Evolutionary conservation across 2,888 invertebrate species (phyloP).

Genomic region (Leptinotarsa peninsularis): DNA sequence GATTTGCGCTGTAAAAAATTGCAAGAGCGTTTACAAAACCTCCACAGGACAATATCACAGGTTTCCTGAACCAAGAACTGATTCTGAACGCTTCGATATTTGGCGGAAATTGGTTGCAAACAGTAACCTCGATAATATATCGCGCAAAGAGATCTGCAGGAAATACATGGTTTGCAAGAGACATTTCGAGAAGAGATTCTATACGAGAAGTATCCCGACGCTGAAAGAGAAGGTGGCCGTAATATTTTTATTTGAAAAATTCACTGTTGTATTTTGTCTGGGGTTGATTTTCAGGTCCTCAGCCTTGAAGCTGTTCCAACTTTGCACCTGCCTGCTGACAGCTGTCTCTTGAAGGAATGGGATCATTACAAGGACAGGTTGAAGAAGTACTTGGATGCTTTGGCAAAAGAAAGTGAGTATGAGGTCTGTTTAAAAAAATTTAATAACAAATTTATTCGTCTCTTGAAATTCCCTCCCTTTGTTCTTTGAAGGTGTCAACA

Average conservation of each 20-base stretch:
- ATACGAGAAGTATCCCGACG: background rate
- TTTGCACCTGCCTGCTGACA: background rate
- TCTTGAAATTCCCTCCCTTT: no score
- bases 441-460: no score
- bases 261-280: background rate
- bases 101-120: conserved; percentile 20
- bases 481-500: no score
- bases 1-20: conserved; percentile 18
- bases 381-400: background rate
- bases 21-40: background rate
- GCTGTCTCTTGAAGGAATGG: conserved; percentile 14
- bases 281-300: conserved; percentile 13
- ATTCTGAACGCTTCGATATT: conserved; percentile 8
- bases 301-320: conserved; percentile 15
- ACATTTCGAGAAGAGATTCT: conserved; percentile 23
- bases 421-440: no score
- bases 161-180: conserved; percentile 24
- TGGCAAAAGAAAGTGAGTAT: conserved; percentile 1
- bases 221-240: background rate
- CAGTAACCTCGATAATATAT: background rate
- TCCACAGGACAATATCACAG: background rate
- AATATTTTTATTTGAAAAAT: background rate
- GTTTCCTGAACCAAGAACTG: conserved; percentile 7
- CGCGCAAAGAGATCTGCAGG: background rate
- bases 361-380: background rate